phyloP scores from a whole-genome alignment of 1,140 invertebrate species.

The Formica exsecta region DNA sequence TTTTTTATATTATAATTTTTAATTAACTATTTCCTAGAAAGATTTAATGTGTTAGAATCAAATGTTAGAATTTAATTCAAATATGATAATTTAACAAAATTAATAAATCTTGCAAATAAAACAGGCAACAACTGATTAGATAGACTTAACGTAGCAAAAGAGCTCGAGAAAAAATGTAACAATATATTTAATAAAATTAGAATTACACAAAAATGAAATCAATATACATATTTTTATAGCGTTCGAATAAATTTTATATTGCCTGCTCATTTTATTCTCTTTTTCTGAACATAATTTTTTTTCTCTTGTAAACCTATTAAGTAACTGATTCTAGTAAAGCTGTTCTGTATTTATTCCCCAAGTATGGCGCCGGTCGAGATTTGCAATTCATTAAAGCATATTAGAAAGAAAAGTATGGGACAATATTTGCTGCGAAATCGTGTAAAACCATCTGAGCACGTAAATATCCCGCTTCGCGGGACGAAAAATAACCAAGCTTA shows the following conservation, averaged over 20 bases:
- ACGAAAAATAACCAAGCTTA: conserved; percentile 34
- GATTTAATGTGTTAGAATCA: too few species aligned
- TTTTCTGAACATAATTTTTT: not conserved
- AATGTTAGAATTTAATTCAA: too few species aligned
- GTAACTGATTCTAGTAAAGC: not conserved
- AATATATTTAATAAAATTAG: not conserved
- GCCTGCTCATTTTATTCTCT: not conserved
- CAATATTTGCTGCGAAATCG: not conserved
- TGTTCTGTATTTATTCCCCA: not conserved
- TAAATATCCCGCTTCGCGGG: conserved; percentile 21
- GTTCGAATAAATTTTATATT: not conserved
- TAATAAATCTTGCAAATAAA: too few species aligned
- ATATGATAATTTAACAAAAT: too few species aligned
- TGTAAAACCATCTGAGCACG: conserved; percentile 23
- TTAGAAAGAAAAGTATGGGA: not conserved
- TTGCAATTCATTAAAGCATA: conserved; percentile 13
- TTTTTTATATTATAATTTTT: too few species aligned
- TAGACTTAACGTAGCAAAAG: too few species aligned
- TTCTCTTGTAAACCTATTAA: conserved; percentile 5
- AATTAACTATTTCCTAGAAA: too few species aligned
- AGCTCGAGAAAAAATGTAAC: too few species aligned
- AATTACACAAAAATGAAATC: not conserved
- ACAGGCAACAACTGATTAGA: too few species aligned
- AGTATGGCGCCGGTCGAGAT: not conserved
- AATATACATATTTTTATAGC: not conserved